Percentiles rank a stretch among this genome's conserved stretches.
Evolutionary conservation across 2,113 vertebrate species (phyloP).

Genomic region (Megaptera novaeangliae): DNA sequence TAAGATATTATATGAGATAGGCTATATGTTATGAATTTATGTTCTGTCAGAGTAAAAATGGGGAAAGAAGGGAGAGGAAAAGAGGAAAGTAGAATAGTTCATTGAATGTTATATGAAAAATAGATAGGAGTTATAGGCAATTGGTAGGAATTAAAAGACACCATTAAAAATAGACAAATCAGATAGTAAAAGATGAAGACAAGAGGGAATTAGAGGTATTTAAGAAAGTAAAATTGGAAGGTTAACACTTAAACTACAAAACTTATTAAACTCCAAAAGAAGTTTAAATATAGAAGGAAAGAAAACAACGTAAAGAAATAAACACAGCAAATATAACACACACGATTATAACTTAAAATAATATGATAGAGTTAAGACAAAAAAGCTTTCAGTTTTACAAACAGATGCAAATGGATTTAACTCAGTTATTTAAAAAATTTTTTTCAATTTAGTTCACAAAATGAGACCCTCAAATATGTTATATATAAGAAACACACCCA

Average conservation of each 20-base stretch:
- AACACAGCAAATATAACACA: neutral
- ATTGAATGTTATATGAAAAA: neutral
- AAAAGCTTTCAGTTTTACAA: neutral
- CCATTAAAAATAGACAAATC: neutral
- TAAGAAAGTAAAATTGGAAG: neutral
- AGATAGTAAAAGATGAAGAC: neutral
- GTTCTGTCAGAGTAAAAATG: neutral
- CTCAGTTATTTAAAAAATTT: neutral
- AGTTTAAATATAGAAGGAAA: neutral
- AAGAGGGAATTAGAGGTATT: neutral
- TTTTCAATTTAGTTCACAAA: neutral
- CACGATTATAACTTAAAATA: neutral
- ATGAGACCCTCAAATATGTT: neutral
- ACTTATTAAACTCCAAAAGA: neutral
- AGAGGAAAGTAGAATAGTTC: neutral
- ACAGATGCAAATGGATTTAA: neutral
- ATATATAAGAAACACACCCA: neutral
- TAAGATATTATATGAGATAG: neutral
- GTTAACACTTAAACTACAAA: neutral
- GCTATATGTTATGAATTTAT: neutral
- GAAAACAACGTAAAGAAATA: neutral
- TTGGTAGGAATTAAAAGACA: neutral
- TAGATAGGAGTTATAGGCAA: neutral
- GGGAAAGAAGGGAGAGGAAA: neutral
- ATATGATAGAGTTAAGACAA: neutral